phyloP scores from a whole-genome alignment of 2,888 invertebrate genomes.

The Andrena dorsata region DNA sequence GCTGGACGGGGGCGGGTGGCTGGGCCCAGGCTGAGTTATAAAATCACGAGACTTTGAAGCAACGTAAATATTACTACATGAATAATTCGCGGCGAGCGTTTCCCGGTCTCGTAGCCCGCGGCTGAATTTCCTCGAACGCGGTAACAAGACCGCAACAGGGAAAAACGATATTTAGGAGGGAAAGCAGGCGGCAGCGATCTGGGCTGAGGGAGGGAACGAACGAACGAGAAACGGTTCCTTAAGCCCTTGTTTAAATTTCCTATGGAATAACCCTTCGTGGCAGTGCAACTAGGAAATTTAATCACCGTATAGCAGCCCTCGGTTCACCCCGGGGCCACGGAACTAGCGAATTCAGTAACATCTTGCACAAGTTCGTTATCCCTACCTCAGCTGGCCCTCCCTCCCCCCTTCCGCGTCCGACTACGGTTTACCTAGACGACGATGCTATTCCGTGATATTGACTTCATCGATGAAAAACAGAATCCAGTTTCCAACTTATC shows the following conservation, averaged over 20 bases:
- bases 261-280: constrained; percentile 68
- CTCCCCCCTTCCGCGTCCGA: constrained; percentile 23
- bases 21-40: constrained; percentile 21
- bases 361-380: constrained; percentile 75
- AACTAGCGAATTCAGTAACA: constrained; percentile 75
- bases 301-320: constrained; percentile 70
- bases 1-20: background rate
- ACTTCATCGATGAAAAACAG: constrained; percentile 77
- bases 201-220: background rate
- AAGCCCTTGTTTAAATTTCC: constrained; percentile 71
- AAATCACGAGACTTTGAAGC: constrained; percentile 64
- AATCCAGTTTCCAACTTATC: constrained; percentile 73
- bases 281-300: constrained; percentile 72
- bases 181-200: constrained; percentile 39
- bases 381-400: constrained; percentile 30
- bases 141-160: constrained; percentile 66
- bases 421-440: constrained; percentile 59
- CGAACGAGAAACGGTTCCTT: constrained; percentile 50
- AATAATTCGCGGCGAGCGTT: constrained; percentile 61
- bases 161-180: constrained; percentile 68
- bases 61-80: constrained; percentile 63
- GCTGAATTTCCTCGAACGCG: constrained; percentile 55
- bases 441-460: constrained; percentile 73
- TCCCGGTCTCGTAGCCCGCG: constrained; percentile 52
- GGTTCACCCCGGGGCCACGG: constrained; percentile 66